Conservation (phyloP, 2,888 invertebrate species). For the Ectemnius cavifrons region DNA sequence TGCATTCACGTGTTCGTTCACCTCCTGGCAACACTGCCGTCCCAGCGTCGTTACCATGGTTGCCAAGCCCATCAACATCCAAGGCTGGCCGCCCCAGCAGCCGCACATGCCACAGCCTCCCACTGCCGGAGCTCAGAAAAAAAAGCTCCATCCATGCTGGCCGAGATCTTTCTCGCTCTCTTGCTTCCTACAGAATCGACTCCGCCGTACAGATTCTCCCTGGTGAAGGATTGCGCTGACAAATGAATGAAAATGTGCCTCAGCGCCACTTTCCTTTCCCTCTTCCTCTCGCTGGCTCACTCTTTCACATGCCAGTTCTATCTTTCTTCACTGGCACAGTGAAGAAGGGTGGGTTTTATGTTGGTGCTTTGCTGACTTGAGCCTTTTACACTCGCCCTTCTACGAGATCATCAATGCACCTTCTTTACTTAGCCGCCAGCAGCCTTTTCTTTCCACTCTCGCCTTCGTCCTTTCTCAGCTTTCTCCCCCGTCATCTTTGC, state of each 20-base stretch:
- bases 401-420: too few species aligned
- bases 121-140: slow-evolving; percentile 34
- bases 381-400: too few species aligned
- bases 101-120: slow-evolving; percentile 58
- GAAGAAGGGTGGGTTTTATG: too few species aligned
- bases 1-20: slow-evolving; percentile 63
- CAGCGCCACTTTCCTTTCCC: too few species aligned
- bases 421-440: too few species aligned
- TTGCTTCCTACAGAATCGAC: slow-evolving; percentile 38
- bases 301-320: too few species aligned
- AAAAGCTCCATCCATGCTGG: slow-evolving; percentile 41
- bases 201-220: slow-evolving; percentile 51
- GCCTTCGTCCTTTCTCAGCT: too few species aligned
- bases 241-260: slow-evolving; percentile 6
- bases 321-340: too few species aligned
- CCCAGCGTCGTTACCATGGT: slow-evolving; percentile 59
- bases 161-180: slow-evolving; percentile 11
- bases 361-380: too few species aligned
- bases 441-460: too few species aligned
- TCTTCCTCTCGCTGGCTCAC: too few species aligned
- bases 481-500: too few species aligned
- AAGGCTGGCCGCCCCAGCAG: slow-evolving; percentile 45
- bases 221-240: slow-evolving; percentile 14
- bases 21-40: slow-evolving; percentile 53
- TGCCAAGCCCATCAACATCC: slow-evolving; percentile 65